Percentiles rank a stretch among this genome's conserved stretches.
phyloP scores from a whole-genome alignment of 2,888 invertebrate genomes.

The Nesidiocoris tenuis region DNA sequence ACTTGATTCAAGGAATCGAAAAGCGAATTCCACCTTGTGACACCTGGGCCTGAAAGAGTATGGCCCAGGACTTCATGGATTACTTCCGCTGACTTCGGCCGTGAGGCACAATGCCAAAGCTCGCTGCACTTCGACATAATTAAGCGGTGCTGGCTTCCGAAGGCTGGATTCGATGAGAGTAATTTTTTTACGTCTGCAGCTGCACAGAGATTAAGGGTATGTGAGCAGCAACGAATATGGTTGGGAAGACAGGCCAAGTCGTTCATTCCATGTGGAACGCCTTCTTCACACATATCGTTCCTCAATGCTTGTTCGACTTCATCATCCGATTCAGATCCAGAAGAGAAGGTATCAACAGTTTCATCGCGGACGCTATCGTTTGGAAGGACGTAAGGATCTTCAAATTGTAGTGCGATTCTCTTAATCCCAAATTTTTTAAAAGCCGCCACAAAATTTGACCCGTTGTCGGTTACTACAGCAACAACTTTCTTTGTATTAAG shows the following conservation, averaged over 20 bases:
- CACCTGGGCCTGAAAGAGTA: conserved; percentile 26
- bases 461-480: conserved; percentile 37
- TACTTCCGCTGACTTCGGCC: conserved; percentile 23
- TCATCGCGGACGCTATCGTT: no score
- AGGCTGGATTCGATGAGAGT: background rate
- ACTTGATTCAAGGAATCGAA: conserved; percentile 23
- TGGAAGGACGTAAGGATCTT: conserved; percentile 17
- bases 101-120: conserved; percentile 20
- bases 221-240: conserved; percentile 25
- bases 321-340: no score
- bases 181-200: conserved; percentile 27
- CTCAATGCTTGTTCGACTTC: no score
- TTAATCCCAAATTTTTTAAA: no score
- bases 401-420: conserved; percentile 2
- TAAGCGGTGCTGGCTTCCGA: background rate
- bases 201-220: no score
- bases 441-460: conserved; percentile 37
- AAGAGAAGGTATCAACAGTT: no score
- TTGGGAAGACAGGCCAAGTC: conserved; percentile 21
- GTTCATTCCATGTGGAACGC: background rate
- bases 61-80: conserved; percentile 28
- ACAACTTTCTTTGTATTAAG: conserved; percentile 15
- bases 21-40: conserved; percentile 35
- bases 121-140: conserved; percentile 31
- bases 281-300: no score